Evolutionary conservation across 2,113 vertebrate genomes (phyloP), one percentile per base, ranked within the genome.

Genomic region (Rhadina sibilatrix): DNA sequence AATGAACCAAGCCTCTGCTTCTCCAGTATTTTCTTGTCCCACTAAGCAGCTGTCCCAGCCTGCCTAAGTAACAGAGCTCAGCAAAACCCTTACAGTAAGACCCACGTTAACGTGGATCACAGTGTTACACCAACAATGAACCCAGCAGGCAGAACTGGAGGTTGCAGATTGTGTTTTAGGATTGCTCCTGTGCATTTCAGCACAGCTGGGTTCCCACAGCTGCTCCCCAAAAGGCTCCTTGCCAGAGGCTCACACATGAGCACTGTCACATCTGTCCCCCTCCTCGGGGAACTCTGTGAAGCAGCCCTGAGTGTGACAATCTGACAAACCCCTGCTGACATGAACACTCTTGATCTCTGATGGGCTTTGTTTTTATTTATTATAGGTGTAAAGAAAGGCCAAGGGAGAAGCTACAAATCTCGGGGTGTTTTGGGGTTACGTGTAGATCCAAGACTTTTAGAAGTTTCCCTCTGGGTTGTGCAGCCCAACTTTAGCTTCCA

Each of bases 81-180:
- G 28, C 65, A 19, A n/a, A 21, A 21, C 3, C 86, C 49, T 4
- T 8, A 0, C 2, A 56, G 15, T 2, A 14, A 30, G 38, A 35
- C 1, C 12, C 10, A 20, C 5, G 0, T 4, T 9, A 14, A 12
- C 0, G 4, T 2, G 47, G 57, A 5, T 27, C 27, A 17, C 17
- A 11, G 52, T 1, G 25, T 18, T 8, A 6, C 0, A 42, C 2
- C 64, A 27, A 8, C n/a, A 38, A 1, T 0, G 4, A 23, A 28
- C 31, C 31, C 50, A 50, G 23, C 31, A 49, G 10, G 5, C 68
- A 50, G 19, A 50, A 6, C 8, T 56, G 87, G 0, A 7, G 64
- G 6, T 16, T 18, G 2, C 78, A 54, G 66, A 2, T 4, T 9
- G 8, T 9, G 59, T 2, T 44, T 14, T 0, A 2, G 83, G 38